These are phyloP conservation scores for Tyria jacobaeae DNA, from an alignment of 2,888 invertebrate species.

Conservation along the genomic window DNA sequence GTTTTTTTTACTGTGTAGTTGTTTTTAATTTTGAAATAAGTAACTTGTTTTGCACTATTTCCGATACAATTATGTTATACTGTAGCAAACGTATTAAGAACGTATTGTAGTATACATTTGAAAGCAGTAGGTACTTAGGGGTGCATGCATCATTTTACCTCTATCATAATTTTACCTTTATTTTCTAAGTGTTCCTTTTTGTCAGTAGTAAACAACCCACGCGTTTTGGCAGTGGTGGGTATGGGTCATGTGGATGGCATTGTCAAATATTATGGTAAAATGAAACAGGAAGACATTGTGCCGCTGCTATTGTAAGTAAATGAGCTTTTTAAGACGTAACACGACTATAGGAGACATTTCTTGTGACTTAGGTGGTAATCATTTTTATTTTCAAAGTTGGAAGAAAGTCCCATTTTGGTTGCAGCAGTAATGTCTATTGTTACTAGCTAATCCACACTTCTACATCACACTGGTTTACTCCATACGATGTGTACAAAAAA, in stretches of 20 bases:
- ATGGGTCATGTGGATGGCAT: slow-evolving; percentile 98
- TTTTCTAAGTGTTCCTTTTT: slow-evolving; percentile 11
- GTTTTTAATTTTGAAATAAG: too few species aligned
- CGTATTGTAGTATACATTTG: too few species aligned
- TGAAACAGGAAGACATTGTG: slow-evolving; percentile 78
- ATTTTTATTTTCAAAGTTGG: too few species aligned
- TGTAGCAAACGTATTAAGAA: too few species aligned
- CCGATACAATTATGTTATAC: too few species aligned
- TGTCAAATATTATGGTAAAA: slow-evolving; percentile 76
- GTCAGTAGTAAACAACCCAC: slow-evolving; percentile 80
- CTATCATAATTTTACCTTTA: background rate
- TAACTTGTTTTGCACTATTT: too few species aligned
- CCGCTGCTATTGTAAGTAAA: slow-evolving; percentile 78
- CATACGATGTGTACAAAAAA: background rate
- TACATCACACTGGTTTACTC: slow-evolving; percentile 5
- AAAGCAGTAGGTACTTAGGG: too few species aligned
- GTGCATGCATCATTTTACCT: too few species aligned
- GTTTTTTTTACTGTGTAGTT: too few species aligned
- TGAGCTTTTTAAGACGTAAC: background rate
- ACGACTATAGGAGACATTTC: too few species aligned
- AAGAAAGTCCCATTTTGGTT: too few species aligned
- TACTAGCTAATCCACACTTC: background rate
- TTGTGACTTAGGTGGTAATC: too few species aligned
- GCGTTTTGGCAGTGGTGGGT: slow-evolving; percentile 98
- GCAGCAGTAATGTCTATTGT: background rate